Evolutionary conservation across 2,113 vertebrate genomes (phyloP).

Genomic region (Camelus dromedarius): DNA sequence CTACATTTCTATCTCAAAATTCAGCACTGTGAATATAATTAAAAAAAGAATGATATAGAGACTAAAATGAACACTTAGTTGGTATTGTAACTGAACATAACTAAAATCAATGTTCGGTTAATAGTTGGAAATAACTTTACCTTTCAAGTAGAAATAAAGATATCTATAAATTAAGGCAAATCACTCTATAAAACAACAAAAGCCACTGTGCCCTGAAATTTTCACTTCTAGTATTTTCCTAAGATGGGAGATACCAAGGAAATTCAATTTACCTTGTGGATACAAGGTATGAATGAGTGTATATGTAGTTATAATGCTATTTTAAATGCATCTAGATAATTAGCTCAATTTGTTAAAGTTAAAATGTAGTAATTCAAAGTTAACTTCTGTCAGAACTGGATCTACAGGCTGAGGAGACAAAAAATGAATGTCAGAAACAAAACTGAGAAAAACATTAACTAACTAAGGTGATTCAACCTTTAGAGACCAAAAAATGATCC

Average conservation of each 20-base stretch:
- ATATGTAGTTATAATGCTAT: background rate
- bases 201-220: constrained; percentile 12
- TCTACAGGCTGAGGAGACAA: background rate
- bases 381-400: constrained; percentile 10
- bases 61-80: constrained; percentile 19
- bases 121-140: background rate
- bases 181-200: constrained; percentile 17
- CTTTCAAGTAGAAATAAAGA: constrained; percentile 49
- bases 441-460: background rate
- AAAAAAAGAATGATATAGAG: background rate
- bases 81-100: constrained; percentile 52
- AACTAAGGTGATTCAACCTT: constrained; percentile 34
- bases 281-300: background rate
- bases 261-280: constrained; percentile 36
- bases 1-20: background rate
- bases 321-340: constrained; percentile 31
- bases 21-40: background rate
- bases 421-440: constrained; percentile 3
- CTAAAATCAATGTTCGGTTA: background rate
- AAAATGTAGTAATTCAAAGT: constrained; percentile 47
- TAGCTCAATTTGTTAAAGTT: background rate
- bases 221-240: constrained; percentile 21
- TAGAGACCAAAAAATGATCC: background rate
- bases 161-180: constrained; percentile 11
- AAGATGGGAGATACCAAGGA: background rate